Conservation (phyloP, 2,113 vertebrate species). For the Anoplopoma fimbria region DNA sequence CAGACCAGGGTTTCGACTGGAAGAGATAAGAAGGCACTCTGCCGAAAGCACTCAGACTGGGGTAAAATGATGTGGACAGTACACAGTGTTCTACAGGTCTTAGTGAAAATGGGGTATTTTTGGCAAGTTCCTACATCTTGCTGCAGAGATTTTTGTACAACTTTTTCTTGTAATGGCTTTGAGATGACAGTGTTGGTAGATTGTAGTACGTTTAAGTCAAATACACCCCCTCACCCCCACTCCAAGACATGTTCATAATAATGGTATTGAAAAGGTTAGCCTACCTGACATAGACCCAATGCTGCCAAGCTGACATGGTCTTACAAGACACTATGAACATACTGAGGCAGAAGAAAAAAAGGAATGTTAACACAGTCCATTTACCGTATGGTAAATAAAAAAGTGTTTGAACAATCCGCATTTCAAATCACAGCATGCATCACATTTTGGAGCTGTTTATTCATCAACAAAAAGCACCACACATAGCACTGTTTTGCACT, state of each 20-base stretch:
- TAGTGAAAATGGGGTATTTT: not conserved
- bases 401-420: not conserved
- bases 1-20: conserved; percentile 35
- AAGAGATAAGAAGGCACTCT: conserved; percentile 43
- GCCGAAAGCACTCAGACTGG: conserved; percentile 38
- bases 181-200: conserved; percentile 23
- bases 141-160: not conserved
- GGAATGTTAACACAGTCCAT: not conserved
- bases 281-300: not conserved
- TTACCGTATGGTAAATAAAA: not conserved
- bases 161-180: conserved; percentile 30
- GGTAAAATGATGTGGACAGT: conserved; percentile 31
- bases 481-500: not conserved
- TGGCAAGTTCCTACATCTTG: conserved; percentile 7
- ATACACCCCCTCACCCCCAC: not conserved
- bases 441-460: not conserved
- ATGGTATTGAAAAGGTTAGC: not conserved
- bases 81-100: conserved; percentile 38
- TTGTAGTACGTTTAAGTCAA: not conserved
- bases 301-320: not conserved
- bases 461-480: not conserved
- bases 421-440: not conserved
- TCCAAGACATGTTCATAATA: not conserved
- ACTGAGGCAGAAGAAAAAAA: not conserved
- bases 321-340: not conserved